Conservation (phyloP, 2,797 vertebrate species). For the Salmo trutta region DNA sequence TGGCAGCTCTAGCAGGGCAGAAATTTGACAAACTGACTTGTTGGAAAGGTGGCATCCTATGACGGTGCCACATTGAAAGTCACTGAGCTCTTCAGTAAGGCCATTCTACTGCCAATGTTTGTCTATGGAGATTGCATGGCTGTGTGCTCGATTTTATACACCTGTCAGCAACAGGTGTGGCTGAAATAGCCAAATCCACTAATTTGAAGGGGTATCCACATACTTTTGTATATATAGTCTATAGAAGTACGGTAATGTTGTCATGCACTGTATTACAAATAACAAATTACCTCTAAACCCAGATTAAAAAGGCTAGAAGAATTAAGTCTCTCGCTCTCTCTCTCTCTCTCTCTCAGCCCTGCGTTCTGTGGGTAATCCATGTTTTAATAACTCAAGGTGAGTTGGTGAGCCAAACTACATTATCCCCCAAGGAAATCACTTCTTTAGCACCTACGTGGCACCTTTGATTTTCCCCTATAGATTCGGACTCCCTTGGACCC, state of each 20-base stretch:
- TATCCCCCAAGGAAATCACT: not conserved
- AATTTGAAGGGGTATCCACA: no score
- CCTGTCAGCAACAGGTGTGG: no score
- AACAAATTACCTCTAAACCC: not conserved
- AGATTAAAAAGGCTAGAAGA: not conserved
- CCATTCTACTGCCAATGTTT: no score
- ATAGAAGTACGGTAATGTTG: not conserved
- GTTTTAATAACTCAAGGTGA: not conserved
- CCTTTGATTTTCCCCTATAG: not conserved
- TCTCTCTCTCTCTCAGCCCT: not conserved
- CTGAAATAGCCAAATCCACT: no score
- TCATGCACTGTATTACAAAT: not conserved
- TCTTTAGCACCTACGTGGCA: not conserved
- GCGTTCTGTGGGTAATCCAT: not conserved
- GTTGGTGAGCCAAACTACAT: not conserved
- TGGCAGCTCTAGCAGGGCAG: no score
- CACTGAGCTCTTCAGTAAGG: no score
- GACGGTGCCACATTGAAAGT: no score
- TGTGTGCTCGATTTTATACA: no score
- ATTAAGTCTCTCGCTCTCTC: not conserved
- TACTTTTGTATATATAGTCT: not conserved
- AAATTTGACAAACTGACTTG: no score
- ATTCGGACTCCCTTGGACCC: not conserved
- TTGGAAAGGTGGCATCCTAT: no score
- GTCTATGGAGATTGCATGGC: no score